Base-by-base conservation (phyloP, 1,140 invertebrate species). In the Drosophila ficusphila region DNA sequence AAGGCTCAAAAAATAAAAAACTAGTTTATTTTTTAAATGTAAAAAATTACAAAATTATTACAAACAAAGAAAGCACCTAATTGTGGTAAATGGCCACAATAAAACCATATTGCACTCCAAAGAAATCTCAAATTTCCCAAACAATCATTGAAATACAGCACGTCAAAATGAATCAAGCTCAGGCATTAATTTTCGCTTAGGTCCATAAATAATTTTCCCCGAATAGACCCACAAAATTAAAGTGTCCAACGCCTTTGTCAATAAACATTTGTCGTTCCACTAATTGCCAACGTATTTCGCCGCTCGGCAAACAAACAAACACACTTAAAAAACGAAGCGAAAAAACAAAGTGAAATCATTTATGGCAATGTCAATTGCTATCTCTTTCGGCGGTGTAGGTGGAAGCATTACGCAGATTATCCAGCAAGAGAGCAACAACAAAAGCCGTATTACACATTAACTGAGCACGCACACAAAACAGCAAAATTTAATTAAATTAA, bases 401-500 rank as follows among this genome's bases (percentile, higher is more conserved):
- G 58, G 48, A 51, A 44, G 77, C 57, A 39, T 58, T 41, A 53
- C 46, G 53, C 27, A 42, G 44, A 72, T 47, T 53, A 71, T 71
- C 65, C 65, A 41, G 25, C 2, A 71, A 54, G 44, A 39, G 12
- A 44, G 31, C 38, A 52, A 33, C 31, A 76, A 47, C 39, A 53
- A 49, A 19, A 52, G 23, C 48, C 14, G 27, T 11, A 48, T 23
- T 11, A 44, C 29, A 47, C 46, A 64, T 62, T 62, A 67, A 58
- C 46, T 31, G 18, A 44, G 62, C 41, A 42, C 18, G 31, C 39
- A 25, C 14, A 36, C 27, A 31, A 31, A 56, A 58, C 54, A 62
- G 33, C 31, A 8, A 73, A 64, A 69, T 56, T 56, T 64, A 76
- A 85, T 85, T 76, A 52, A 86, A 76, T 68, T 79, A 48, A 85